phyloP scores from a whole-genome alignment of 2,113 vertebrate species.

The Plestiodon gilberti region DNA sequence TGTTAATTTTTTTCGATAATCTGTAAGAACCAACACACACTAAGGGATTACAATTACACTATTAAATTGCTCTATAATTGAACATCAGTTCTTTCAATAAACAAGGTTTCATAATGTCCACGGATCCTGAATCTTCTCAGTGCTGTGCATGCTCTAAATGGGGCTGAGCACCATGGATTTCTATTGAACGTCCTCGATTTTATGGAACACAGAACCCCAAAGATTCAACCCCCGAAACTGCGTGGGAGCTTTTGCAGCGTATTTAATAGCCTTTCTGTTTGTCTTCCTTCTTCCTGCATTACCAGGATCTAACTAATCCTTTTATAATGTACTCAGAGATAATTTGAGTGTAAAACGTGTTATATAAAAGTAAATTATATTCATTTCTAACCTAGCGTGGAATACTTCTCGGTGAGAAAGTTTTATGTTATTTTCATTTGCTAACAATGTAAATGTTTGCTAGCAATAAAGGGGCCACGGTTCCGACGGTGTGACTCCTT shows the following conservation, averaged over 20 bases:
- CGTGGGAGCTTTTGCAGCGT: constrained; percentile 51
- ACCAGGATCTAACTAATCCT: constrained; percentile 51
- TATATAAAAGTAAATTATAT: constrained; percentile 46
- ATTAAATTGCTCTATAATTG: constrained; percentile 68
- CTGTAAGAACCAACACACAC: constrained; percentile 54
- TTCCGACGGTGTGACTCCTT: constrained; percentile 23
- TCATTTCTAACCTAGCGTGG: constrained; percentile 41
- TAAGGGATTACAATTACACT: constrained; percentile 60
- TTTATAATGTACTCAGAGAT: constrained; percentile 62
- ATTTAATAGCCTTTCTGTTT: constrained; percentile 55
- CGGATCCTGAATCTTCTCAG: constrained; percentile 13
- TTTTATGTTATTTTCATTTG: constrained; percentile 4
- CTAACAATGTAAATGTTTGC: background rate
- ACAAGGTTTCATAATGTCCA: constrained; percentile 55
- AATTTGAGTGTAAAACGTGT: constrained; percentile 55
- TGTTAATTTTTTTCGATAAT: constrained; percentile 55
- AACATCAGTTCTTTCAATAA: constrained; percentile 53
- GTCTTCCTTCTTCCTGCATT: constrained; percentile 11
- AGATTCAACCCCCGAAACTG: constrained; percentile 38
- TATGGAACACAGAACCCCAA: background rate
- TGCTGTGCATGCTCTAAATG: constrained; percentile 7
- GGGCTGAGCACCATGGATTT: background rate
- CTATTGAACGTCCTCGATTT: background rate
- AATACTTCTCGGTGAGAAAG: constrained; percentile 3
- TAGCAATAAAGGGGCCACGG: background rate